Conservation (phyloP, 2,797 vertebrate species). For the Falco peregrinus region DNA sequence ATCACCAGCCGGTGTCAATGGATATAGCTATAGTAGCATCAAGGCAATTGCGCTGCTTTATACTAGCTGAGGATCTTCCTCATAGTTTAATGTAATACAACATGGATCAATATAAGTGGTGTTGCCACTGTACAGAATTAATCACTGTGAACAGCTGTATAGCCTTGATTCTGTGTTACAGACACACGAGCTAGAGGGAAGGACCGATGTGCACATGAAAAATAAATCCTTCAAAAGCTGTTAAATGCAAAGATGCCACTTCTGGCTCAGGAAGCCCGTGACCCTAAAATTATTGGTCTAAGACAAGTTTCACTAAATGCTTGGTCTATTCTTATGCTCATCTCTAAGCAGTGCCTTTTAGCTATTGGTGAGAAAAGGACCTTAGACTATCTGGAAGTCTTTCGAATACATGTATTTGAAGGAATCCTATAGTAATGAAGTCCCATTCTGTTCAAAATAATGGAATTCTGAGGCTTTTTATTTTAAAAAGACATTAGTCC, state of each 20-base stretch:
- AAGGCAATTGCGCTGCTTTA: neutral
- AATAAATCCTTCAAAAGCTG: neutral
- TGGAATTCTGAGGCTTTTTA: neutral
- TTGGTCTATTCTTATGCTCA: neutral
- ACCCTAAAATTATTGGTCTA: neutral
- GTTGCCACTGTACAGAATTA: too few species aligned
- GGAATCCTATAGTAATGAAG: neutral
- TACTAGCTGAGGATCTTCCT: neutral
- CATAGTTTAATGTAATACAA: accelerated
- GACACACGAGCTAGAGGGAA: neutral
- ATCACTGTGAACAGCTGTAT: neutral
- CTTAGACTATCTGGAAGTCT: neutral
- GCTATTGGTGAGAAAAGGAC: neutral
- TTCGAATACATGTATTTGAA: neutral
- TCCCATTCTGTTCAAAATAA: neutral
- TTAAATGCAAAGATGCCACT: neutral
- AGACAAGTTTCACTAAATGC: neutral
- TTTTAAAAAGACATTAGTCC: neutral
- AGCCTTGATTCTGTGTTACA: neutral
- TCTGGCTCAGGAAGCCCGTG: neutral
- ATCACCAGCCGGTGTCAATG: neutral
- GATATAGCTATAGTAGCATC: neutral
- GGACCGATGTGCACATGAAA: neutral
- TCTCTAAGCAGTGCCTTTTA: neutral
- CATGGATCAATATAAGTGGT: neutral